Evolutionary conservation across 2,888 invertebrate genomes (phyloP).

Genomic region (Neoascia interrupta): DNA sequence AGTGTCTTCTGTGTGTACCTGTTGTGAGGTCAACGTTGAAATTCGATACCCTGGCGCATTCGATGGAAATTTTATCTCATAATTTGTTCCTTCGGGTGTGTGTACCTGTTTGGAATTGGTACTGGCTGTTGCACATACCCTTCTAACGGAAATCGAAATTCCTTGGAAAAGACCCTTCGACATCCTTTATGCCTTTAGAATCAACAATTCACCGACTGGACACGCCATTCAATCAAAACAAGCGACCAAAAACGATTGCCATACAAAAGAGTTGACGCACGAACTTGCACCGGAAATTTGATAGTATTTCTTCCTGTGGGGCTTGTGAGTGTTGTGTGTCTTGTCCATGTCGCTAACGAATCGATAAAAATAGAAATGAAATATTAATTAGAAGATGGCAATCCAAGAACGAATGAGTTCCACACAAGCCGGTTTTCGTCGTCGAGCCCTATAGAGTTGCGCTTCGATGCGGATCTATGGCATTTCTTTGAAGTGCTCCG

Average conservation of each 20-base stretch:
- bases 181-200: constrained; percentile 50
- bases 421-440: not conserved
- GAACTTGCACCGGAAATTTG: constrained; percentile 53
- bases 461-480: not conserved
- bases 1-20: not conserved
- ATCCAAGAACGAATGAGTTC: not conserved
- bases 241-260: not conserved
- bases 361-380: constrained; percentile 23
- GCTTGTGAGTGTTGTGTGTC: not conserved
- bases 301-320: constrained; percentile 26
- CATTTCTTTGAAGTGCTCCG: constrained; percentile 51
- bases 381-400: constrained; percentile 18
- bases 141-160: constrained; percentile 51
- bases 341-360: too few species aligned
- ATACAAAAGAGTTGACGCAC: constrained; percentile 39
- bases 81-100: not conserved
- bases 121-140: not conserved
- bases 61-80: constrained; percentile 1
- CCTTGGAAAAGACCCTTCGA: constrained; percentile 20
- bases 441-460: constrained; percentile 11
- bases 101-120: constrained; percentile 20
- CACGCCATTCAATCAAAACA: not conserved
- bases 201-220: constrained; percentile 21
- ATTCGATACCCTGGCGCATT: constrained; percentile 16
- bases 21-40: constrained; percentile 7